phyloP scores from a whole-genome alignment of 2,113 vertebrate species.

The Rutilus rutilus region DNA sequence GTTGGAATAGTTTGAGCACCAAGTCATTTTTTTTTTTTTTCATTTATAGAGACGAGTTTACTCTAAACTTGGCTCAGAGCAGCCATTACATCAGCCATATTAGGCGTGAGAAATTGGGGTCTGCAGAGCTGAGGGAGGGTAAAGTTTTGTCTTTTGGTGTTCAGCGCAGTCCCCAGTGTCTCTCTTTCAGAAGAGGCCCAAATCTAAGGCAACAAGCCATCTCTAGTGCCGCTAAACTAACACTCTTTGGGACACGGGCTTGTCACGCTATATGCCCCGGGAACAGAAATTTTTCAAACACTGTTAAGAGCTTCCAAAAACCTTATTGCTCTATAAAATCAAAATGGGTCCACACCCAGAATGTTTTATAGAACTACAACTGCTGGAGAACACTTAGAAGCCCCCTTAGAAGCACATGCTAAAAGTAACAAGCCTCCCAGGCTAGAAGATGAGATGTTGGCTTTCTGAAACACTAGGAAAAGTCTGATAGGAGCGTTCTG shows the following conservation, averaged over 20 bases:
- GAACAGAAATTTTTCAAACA: conserved; percentile 33
- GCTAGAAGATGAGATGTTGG: conserved; percentile 23
- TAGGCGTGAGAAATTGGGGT: conserved; percentile 74
- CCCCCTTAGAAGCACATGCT: background rate
- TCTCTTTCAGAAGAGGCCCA: conserved; percentile 61
- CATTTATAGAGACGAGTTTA: conserved; percentile 68
- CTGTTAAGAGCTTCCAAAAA: conserved; percentile 22
- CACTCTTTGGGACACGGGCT: conserved; percentile 15
- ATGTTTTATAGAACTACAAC: conserved; percentile 43
- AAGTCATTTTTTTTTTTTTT: conserved; percentile 59
- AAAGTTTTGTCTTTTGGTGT: conserved; percentile 54
- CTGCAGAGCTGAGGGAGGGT: conserved; percentile 64
- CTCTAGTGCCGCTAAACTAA: conserved; percentile 9
- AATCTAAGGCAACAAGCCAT: conserved; percentile 66
- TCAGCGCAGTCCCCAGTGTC: conserved; percentile 64
- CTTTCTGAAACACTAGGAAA: conserved; percentile 4
- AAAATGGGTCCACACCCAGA: conserved; percentile 46
- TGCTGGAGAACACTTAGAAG: conserved; percentile 30
- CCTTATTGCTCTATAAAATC: conserved; percentile 52
- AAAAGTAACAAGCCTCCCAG: conserved; percentile 34
- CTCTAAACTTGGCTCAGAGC: conserved; percentile 66
- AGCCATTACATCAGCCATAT: conserved; percentile 73
- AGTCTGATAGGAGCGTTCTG: background rate
- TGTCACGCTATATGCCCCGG: conserved; percentile 42
- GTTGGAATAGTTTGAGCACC: conserved; percentile 61